A percentile compares a stretch with the other conserved stretches of the same genome.
These are phyloP conservation scores for Buathra laborator DNA, from an alignment of 2,888 invertebrate genomes.

Conservation along the genomic window DNA sequence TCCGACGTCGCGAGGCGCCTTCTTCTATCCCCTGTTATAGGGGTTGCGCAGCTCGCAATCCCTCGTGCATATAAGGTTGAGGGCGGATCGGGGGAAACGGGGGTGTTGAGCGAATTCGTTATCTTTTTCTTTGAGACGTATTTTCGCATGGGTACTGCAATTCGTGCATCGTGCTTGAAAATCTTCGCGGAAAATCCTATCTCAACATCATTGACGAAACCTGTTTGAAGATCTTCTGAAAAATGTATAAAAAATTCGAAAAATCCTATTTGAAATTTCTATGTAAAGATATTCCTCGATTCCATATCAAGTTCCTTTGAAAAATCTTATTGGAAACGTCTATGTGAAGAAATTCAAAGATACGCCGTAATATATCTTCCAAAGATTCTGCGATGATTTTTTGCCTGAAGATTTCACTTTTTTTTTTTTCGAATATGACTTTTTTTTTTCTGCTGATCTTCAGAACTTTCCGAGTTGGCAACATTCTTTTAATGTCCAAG, in stretches of 20 bases:
- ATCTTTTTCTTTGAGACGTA: conserved; percentile 16
- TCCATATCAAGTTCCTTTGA: neutral
- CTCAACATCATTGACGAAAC: neutral
- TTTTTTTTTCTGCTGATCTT: neutral
- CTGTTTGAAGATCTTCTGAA: neutral
- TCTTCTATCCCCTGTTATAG: conserved; percentile 68
- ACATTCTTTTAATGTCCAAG: neutral
- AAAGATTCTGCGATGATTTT: neutral
- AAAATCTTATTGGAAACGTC: neutral
- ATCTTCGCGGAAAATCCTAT: neutral
- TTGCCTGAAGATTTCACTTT: neutral
- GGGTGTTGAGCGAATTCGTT: conserved; percentile 37
- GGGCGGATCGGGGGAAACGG: neutral
- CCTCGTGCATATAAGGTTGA: conserved; percentile 59
- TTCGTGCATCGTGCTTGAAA: neutral
- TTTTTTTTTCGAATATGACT: neutral
- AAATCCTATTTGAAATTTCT: neutral
- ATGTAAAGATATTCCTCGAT: neutral
- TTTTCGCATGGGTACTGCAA: neutral
- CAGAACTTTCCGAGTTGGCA: neutral
- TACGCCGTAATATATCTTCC: neutral
- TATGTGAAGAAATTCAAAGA: neutral
- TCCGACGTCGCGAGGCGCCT: conserved; percentile 72
- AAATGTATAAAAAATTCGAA: neutral
- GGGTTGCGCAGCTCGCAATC: conserved; percentile 46